Percentiles rank a stretch among this genome's conserved stretches.
Conservation (phyloP, 23 tunicate species). For the Ciona savignyi region DNA sequence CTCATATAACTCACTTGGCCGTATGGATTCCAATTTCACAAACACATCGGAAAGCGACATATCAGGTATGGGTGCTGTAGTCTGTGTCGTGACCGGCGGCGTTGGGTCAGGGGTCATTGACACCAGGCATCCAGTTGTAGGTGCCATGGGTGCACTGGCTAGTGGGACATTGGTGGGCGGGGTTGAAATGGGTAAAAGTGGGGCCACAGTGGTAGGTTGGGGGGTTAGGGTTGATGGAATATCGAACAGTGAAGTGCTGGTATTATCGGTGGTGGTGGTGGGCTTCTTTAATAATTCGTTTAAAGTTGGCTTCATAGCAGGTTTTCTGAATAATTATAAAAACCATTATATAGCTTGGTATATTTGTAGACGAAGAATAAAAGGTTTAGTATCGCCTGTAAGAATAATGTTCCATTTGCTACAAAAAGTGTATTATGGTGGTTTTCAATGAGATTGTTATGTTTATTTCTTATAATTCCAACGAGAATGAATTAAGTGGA, state of each 20-base stretch:
- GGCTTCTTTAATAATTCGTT: constrained; percentile 16
- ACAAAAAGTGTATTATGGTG: too few species aligned
- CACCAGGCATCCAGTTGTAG: too few species aligned
- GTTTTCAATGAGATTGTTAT: too few species aligned
- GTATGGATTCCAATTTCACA: constrained; percentile 67
- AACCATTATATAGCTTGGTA: too few species aligned
- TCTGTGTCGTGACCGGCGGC: background rate
- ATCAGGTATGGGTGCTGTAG: constrained; percentile 13
- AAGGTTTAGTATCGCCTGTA: too few species aligned
- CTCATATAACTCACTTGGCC: constrained; percentile 95
- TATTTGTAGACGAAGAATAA: too few species aligned
- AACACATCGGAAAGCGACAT: constrained; percentile 58
- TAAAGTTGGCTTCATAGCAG: constrained; percentile 29
- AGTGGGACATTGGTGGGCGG: background rate
- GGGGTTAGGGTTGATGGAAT: constrained; percentile 1
- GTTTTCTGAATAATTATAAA: constrained; percentile 19
- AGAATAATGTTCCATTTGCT: too few species aligned
- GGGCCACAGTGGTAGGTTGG: constrained; percentile 5
- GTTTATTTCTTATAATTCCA: too few species aligned
- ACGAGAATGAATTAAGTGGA: too few species aligned
- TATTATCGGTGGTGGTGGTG: background rate
- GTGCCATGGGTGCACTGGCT: too few species aligned
- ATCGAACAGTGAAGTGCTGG: background rate
- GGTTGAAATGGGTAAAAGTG: background rate
- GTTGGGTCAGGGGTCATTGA: background rate